Conservation (phyloP, 2,888 invertebrate species). For the Spilarctia lutea region DNA sequence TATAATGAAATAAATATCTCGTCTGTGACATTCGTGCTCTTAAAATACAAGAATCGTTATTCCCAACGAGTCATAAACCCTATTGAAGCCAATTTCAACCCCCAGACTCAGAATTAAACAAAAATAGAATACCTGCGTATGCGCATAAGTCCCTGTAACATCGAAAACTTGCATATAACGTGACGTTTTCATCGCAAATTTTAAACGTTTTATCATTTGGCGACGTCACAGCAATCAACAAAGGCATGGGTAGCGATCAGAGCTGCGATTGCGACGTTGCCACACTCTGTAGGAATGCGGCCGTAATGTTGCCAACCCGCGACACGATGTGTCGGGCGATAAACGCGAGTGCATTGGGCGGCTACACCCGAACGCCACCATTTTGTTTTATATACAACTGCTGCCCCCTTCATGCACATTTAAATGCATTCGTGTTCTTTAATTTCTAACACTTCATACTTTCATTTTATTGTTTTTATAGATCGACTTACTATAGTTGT, state of each 20-base stretch:
- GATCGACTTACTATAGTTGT: too few relatives aligned
- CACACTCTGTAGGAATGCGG: conserved; percentile 78
- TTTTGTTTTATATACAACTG: conserved; percentile 70
- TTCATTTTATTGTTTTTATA: background rate
- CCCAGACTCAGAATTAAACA: background rate
- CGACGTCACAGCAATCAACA: conserved; percentile 73
- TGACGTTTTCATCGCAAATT: conserved; percentile 68
- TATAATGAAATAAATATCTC: background rate
- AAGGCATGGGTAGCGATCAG: conserved; percentile 69
- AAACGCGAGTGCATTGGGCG: conserved; percentile 82
- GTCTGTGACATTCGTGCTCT: background rate
- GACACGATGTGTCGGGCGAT: conserved; percentile 69
- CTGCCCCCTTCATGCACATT: conserved; percentile 35
- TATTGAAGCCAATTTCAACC: conserved; percentile 37
- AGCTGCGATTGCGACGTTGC: conserved; percentile 80
- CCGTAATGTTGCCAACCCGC: conserved; percentile 78
- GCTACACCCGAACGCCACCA: conserved; percentile 71
- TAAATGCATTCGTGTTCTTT: background rate
- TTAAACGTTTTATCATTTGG: conserved; percentile 70
- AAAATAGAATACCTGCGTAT: conserved; percentile 4
- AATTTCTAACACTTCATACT: background rate
- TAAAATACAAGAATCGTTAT: conserved; percentile 23
- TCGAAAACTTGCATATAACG: conserved; percentile 22
- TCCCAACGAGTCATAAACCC: conserved; percentile 47
- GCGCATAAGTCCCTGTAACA: conserved; percentile 4